Conservation (phyloP, 2,113 vertebrate species). For the Dasyprocta punctata region DNA sequence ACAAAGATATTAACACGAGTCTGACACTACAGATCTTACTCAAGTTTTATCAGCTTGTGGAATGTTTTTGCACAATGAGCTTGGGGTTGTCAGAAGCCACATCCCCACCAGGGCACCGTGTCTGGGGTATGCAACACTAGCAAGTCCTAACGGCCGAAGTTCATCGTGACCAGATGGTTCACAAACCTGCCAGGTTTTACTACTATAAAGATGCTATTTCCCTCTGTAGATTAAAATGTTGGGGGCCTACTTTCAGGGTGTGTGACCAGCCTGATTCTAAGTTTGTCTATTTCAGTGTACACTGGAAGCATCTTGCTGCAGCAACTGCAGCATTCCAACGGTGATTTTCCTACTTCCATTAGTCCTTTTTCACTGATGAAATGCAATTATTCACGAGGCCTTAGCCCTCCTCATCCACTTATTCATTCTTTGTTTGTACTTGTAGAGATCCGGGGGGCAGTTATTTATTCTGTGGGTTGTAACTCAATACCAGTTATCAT, state of each 20-base stretch:
- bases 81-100: background rate
- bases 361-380: no score
- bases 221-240: background rate
- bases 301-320: no score
- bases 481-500: no score
- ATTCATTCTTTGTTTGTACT: no score
- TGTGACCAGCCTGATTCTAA: background rate
- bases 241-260: background rate
- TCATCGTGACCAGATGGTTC: background rate
- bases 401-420: background rate
- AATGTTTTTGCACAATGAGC: background rate
- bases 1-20: background rate
- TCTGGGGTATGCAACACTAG: accelerated
- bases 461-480: background rate
- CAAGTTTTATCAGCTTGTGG: background rate
- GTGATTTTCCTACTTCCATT: no score
- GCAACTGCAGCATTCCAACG: accelerated
- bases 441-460: accelerated
- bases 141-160: accelerated
- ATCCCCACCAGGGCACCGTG: background rate
- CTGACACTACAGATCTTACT: background rate
- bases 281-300: background rate
- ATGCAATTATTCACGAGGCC: background rate
- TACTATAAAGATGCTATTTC: background rate
- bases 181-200: background rate